Percentiles rank a stretch among this genome's conserved stretches.
Conservation (phyloP, 2,797 vertebrate genomes). For the Pangasius sanitwongsei region DNA sequence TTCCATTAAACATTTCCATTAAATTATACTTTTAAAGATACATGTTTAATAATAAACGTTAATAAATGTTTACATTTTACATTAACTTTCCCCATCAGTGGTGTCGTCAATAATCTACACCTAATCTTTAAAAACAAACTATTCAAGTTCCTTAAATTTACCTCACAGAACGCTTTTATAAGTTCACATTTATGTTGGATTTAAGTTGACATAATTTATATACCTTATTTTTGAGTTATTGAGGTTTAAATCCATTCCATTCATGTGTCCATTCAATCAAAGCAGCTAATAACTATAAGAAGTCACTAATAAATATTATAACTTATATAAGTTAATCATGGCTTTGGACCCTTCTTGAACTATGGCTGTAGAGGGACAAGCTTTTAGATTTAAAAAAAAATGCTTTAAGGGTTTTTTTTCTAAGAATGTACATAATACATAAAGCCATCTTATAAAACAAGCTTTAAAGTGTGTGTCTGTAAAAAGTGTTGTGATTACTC, state of each 20-base stretch:
- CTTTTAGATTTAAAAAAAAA: too few species aligned
- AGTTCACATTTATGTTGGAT: too few species aligned
- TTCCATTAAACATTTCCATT: background rate
- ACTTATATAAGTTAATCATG: too few species aligned
- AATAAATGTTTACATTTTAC: background rate
- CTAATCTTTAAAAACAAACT: too few species aligned
- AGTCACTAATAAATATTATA: too few species aligned
- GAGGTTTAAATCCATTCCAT: background rate
- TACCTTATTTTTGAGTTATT: background rate
- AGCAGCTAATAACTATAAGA: too few species aligned
- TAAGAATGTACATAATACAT: background rate
- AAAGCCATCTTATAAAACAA: background rate
- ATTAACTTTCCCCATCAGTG: background rate
- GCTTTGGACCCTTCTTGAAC: too few species aligned
- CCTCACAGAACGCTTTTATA: too few species aligned
- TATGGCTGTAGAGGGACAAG: too few species aligned
- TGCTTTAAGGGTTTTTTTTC: too few species aligned
- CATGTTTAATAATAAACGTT: background rate
- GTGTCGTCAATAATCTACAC: background rate
- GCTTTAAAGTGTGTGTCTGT: background rate
- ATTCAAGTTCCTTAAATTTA: too few species aligned
- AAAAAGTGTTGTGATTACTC: constrained; percentile 61
- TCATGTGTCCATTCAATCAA: background rate
- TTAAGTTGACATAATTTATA: too few species aligned
- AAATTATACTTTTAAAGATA: background rate